Evolutionary conservation across 2,888 invertebrate species (phyloP), one percentile per base, ranked within the genome.

Genomic region (Timema cristinae): DNA sequence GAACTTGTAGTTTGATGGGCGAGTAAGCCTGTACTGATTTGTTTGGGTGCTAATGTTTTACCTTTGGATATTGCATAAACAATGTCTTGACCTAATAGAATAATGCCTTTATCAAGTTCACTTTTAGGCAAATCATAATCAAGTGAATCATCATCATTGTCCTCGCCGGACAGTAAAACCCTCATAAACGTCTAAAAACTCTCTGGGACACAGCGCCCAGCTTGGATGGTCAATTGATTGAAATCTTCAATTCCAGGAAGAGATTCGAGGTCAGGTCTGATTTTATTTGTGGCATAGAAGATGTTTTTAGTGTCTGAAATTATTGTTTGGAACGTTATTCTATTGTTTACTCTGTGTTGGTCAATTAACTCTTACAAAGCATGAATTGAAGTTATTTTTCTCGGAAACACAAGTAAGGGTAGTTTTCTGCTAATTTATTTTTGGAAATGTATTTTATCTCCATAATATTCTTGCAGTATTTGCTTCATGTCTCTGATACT

Each of bases 231-330:
- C 16, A 56, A 56, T 16, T 7, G n/a, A 11, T 56, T 56, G 13
- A 5, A 56, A 56, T 11, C 8, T 6, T 56, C 10, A 2, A 7
- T 7, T 56, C 13, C 10, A 15, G 56, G 16, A 15, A 13, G 16
- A 56, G n/a, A 16, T 56, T 56, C 56, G 1, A 56, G 56, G 6
- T 56, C 56, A 11, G 56, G 6, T 56, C n/a, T 56, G 8, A 56
- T 56, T 6, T 56, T 6, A 8, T 56, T 56, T 13, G 56, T 7
- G 7, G 56, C 56, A 56, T 56, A 56, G 56, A 56, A 56, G 9
- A 56, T 56, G 56, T 56, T 56, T 56, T 16, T 56, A 56, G 13
- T 56, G 16, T 56, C 56, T 7, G 7, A 56, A n/a, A 56, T 56
- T 56, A 56, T 56, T 56, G 4, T 7, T 56, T 56, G 32, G 32